Evolutionary conservation across 2,888 invertebrate species (phyloP), one percentile per base, ranked within the genome.

Genomic region (Volucella inflata): DNA sequence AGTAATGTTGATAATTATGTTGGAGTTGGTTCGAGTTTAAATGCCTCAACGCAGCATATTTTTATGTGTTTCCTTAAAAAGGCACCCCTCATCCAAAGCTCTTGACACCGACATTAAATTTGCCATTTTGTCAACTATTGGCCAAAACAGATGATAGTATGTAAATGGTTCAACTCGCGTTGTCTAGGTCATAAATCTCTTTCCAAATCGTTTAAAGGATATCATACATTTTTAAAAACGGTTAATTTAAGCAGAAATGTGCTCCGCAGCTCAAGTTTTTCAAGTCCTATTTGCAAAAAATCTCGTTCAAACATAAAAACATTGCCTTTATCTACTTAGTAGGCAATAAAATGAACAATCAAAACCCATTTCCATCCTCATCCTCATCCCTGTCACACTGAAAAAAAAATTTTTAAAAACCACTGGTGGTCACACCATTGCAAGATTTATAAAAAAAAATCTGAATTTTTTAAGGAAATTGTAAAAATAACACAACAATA

Each of bases 321-420:
- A 40, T 40, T 50, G 50, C 9, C 55, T 64, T 78, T 78, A 78
- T 78, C 78, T 78, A 70, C 70, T 78, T 30, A 16, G 64, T 21
- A 38, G 42, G 78, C 70, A 48, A 78, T 78, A 78, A 78, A 78
- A 64, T n/a, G 48, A 78, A 70, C 78, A 78, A 71, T 78, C 70
- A 70, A 64, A 70, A 71, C 55, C 16, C 77, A 55, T 70, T 62
- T 44, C 38, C 21, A 70, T 12, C 8, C 42, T 8, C 48, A 16
- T 11, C 3, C 9, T 40, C 16, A 17, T 50, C 44, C 14, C 1
- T 12, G 0, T 17, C 12, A 64, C 48, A 42, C 53, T 53, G n/a
- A n/a, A n/a, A n/a, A n/a, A n/a, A n/a, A n/a, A n/a, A n/a, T n/a
- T 51, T 59, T 51, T 40, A 78, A 64, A 40, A 64, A 62, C 70